Conservation (phyloP, 2,797 vertebrate genomes). For the Yasuhikotakia modesta region DNA sequence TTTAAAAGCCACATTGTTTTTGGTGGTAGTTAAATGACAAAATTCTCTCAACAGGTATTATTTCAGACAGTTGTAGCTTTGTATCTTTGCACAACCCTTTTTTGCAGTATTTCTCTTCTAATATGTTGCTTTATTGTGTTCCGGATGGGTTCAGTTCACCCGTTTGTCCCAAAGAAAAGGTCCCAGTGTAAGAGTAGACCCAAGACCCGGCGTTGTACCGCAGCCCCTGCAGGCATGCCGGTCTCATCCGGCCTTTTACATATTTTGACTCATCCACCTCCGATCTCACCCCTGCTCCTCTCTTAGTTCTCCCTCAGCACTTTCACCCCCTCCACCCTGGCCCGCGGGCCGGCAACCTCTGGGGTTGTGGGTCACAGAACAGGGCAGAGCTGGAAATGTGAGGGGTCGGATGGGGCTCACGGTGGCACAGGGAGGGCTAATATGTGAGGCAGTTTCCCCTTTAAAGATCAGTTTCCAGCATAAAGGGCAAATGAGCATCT, state of each 20-base stretch:
- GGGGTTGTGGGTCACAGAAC: constrained; percentile 40
- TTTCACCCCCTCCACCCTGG: constrained; percentile 33
- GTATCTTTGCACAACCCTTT: too few relatives aligned
- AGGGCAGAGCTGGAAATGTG: constrained; percentile 63
- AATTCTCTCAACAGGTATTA: too few relatives aligned
- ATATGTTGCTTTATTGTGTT: too few relatives aligned
- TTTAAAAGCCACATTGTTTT: neutral
- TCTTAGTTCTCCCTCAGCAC: constrained; percentile 36
- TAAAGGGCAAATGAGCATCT: constrained; percentile 47
- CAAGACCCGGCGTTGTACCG: constrained; percentile 66
- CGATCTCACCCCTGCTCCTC: constrained; percentile 33
- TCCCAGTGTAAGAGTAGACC: constrained; percentile 73
- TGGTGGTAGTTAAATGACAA: neutral
- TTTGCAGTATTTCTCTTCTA: too few relatives aligned
- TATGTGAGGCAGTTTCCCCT: neutral
- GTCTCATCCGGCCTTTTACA: constrained; percentile 71
- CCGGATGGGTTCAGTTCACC: constrained; percentile 61
- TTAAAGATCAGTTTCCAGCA: constrained; percentile 34
- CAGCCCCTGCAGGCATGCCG: constrained; percentile 60
- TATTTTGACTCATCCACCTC: constrained; percentile 46
- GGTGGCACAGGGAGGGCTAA: constrained; percentile 10
- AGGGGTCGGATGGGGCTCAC: constrained; percentile 61
- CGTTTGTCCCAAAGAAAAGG: constrained; percentile 72
- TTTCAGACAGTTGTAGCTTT: too few relatives aligned
- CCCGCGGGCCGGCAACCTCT: neutral